Evolutionary conservation across 2,797 vertebrate species (phyloP).

Genomic region (Xenops minutus): DNA sequence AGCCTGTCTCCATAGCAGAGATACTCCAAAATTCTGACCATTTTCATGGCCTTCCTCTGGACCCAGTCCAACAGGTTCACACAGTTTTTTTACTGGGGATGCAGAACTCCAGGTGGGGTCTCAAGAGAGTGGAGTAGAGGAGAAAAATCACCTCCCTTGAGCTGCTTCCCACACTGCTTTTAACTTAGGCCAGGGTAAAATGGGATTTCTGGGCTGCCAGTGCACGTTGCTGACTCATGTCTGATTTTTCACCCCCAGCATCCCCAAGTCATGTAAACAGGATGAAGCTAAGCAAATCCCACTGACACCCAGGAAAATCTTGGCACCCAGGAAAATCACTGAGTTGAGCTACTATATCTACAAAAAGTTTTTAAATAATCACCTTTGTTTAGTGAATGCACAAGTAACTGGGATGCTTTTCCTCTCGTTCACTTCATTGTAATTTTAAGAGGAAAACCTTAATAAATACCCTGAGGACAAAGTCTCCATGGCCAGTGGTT

Average conservation of each 20-base stretch:
- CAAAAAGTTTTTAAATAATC: background rate
- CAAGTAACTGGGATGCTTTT: background rate
- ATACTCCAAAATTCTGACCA: background rate
- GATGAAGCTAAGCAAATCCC: background rate
- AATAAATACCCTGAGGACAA: background rate
- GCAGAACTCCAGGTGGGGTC: background rate
- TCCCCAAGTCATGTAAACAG: background rate
- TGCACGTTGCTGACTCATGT: background rate
- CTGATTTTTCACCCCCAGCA: background rate
- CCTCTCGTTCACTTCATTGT: background rate
- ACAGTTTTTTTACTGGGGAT: background rate
- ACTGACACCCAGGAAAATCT: too few species aligned
- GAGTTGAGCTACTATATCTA: background rate
- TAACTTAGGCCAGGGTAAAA: background rate
- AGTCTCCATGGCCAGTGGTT: background rate
- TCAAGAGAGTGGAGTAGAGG: background rate
- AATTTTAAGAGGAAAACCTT: background rate
- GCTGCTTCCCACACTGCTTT: background rate
- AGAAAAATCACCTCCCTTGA: background rate
- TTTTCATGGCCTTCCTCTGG: background rate
- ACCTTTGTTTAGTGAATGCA: background rate
- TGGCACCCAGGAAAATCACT: background rate
- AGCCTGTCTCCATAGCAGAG: background rate
- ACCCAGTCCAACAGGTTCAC: fast-evolving
- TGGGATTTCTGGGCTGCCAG: background rate